Evolutionary conservation across 2,113 vertebrate genomes (phyloP), one percentile per base, ranked within the genome.

Genomic region (Scolopax mira): DNA sequence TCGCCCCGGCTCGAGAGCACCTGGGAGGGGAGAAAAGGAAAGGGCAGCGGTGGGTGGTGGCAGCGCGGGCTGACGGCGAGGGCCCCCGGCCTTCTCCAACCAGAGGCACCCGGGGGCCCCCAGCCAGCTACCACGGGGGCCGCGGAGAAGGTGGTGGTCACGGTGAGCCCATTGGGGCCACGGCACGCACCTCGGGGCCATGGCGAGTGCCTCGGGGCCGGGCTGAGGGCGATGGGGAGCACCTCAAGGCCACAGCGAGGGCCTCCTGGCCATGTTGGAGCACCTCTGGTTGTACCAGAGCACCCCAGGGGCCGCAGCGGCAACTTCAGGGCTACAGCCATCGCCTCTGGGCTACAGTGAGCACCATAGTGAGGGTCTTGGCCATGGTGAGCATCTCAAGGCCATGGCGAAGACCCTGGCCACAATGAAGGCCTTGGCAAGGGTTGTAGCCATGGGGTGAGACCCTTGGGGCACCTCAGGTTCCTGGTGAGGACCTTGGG

Each of bases 1-100:
- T 96, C 93, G 93, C 89, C 94, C 95, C 85, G 37, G 93, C 89
- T 91, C 70, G 85, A 91, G 91, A 70, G 88, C 82, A 90, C 96
- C 96, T 97, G 96, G 82, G 93, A 67, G 96, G 93, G 88, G 80
- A 96, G 93, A 96, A 92, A 94, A 95, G 89, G 89, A 91, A 88
- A 92, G 85, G 88, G 74, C 96, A 92, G 94, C 89, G 75, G 90
- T 64, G 96, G 96, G 86, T 70, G 88, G 75, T 3, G 41, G 94
- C 94, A 65, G 93, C 3, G 8, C 7, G 33, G 73, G 86, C 86
- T 44, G 79, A 87, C 6, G 9, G 73, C 3, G 3, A 84, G 93
- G 91, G 44, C 41, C 91, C 87, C 91, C 25, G 3, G 83, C 65
- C 83, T 71, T 90, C 57, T 87, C 62, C 84, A 78, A 35, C 37